A percentile compares a stretch with the other conserved stretches of the same genome.
These are phyloP conservation scores for Helicoverpa armigera DNA, from an alignment of 1,140 invertebrate species.

Conservation along the genomic window DNA sequence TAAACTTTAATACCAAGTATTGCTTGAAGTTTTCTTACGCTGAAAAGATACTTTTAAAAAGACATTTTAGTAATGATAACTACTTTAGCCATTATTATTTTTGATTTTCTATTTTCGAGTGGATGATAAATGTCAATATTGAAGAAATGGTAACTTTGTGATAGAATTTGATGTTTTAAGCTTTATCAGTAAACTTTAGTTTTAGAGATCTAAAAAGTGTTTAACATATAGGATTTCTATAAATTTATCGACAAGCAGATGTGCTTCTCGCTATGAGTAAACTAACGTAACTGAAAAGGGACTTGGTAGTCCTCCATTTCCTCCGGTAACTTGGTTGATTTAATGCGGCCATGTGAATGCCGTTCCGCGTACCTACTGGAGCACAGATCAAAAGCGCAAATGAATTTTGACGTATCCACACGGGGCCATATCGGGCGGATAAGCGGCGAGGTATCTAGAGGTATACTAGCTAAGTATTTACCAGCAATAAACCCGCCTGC, in stretches of 20 bases:
- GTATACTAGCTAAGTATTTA: constrained; percentile 70
- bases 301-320: constrained; percentile 24
- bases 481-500: constrained; percentile 70
- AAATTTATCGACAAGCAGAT: not conserved
- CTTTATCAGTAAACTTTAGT: no score
- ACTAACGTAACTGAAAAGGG: not conserved
- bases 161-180: no score
- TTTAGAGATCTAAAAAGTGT: no score
- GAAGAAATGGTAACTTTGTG: no score
- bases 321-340: constrained; percentile 39
- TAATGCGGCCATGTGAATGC: constrained; percentile 50
- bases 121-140: no score
- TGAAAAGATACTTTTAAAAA: no score
- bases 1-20: no score
- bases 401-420: constrained; percentile 63
- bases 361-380: constrained; percentile 35
- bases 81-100: no score
- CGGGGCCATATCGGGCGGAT: constrained; percentile 54
- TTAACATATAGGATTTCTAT: not conserved
- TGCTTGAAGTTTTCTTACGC: no score
- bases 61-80: no score
- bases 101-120: no score
- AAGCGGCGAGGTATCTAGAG: constrained; percentile 52
- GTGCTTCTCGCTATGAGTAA: no score
- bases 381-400: constrained; percentile 62